Conservation (phyloP, 2,797 vertebrate genomes). For the Pyrocephalus nanus region DNA sequence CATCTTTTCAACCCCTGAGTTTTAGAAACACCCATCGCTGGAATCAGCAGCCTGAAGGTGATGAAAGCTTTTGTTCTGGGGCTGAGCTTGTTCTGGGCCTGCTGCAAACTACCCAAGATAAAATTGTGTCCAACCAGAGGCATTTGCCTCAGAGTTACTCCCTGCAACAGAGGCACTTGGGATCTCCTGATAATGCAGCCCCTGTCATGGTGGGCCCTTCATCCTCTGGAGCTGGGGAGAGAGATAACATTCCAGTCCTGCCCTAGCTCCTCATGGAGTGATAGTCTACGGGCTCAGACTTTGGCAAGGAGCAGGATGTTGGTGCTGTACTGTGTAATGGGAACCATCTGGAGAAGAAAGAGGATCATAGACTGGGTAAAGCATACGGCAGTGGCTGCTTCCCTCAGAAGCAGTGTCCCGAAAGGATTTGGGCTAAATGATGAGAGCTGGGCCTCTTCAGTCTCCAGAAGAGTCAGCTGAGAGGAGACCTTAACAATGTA, state of each 20-base stretch:
- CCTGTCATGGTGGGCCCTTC: neutral
- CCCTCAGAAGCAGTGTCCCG: neutral
- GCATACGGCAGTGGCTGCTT: accelerated
- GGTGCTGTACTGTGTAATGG: accelerated
- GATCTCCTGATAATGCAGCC: neutral
- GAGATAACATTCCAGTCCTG: neutral
- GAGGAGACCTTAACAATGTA: neutral
- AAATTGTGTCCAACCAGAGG: neutral
- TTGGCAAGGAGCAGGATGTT: neutral
- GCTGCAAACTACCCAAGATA: neutral
- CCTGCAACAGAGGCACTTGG: neutral
- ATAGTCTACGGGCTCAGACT: neutral
- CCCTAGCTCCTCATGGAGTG: accelerated
- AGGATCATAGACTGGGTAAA: neutral
- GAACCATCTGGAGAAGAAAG: neutral
- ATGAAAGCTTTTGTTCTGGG: accelerated
- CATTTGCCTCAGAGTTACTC: neutral
- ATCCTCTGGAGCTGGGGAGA: neutral
- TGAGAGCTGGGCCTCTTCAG: neutral
- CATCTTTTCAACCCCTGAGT: neutral
- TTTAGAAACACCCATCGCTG: neutral
- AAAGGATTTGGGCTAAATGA: neutral
- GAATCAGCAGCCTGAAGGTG: neutral
- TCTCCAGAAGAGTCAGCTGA: accelerated
- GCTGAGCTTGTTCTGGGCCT: neutral